phyloP scores from a whole-genome alignment of 1,140 invertebrate species.

The Oppia nitens region DNA sequence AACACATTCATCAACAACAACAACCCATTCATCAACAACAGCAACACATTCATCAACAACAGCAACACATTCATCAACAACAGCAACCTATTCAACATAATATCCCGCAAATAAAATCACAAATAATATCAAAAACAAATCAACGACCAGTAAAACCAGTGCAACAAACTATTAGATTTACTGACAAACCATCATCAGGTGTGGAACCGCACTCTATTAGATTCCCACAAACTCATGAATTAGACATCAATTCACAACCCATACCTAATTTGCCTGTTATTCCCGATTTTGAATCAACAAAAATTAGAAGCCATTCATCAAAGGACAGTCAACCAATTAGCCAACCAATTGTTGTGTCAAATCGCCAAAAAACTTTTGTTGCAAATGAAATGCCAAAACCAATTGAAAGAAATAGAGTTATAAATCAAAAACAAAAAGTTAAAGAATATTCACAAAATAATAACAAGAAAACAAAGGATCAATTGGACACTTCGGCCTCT shows the following conservation, averaged over 20 bases:
- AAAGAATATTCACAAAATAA: background rate
- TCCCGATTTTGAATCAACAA: background rate
- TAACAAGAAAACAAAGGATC: background rate
- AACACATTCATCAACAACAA: no score
- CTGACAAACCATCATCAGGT: background rate
- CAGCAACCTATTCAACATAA: conserved; percentile 3
- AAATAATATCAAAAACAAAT: conserved; percentile 1
- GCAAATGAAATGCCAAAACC: no score
- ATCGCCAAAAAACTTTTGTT: no score
- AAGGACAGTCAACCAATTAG: background rate
- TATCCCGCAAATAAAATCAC: background rate
- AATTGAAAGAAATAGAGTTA: background rate
- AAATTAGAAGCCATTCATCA: background rate
- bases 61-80: conserved; percentile 2
- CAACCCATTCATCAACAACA: background rate
- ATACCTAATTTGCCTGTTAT: background rate
- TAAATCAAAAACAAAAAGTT: background rate
- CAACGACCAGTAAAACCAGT: background rate
- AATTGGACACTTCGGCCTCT: background rate
- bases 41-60: background rate
- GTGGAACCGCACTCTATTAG: background rate
- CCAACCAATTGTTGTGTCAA: no score
- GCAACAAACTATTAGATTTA: background rate
- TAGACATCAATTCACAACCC: background rate
- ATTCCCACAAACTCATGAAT: background rate